Evolutionary conservation across 2,797 vertebrate species (phyloP), one percentile per base, ranked within the genome.

Genomic region (Bryconaethiops microstoma): DNA sequence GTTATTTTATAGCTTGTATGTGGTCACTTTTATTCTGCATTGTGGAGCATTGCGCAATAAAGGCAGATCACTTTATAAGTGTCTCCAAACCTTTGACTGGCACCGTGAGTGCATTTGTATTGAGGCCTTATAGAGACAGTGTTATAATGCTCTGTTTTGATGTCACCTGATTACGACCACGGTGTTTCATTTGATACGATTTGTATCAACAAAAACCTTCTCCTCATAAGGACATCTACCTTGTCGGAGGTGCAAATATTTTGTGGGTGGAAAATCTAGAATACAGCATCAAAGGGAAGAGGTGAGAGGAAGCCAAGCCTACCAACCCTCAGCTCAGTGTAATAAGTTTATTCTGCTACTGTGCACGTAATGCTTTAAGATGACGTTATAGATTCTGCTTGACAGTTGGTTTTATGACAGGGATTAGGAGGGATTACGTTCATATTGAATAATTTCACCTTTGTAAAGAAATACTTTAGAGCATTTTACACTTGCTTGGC

Each of bases 391-490:
- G 86, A 89, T 89, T 87, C 84, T 77, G 87, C 81, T 87, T 88
- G 84, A 91, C 87, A 84, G 87, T 86, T 86, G 84, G 76, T n/a
- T 92, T 88, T 91, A 88, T 91, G 91, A 92, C 90, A 84, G 74
- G 89, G 90, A 88, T 92, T 92, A 91, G 88, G 89, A 19, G 82
- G 90, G 91, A 92, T 93, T 91, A 88, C 88, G 86, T 91, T 91
- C 89, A 90, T 91, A 82, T 91, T 80, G 50, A 88, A 25, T 78
- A 90, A 91, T 91, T 91, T 90, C 88, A 82, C 42, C 72, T 80
- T 84, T 83, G 83, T 84, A 63, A 78, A 23, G 9, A 76, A 85
- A 86, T 86, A 81, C 85, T 83, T 88, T 78, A 55, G 54, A 64
- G 76, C 80, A 84, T 88, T 87, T 88, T 81, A 86, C 88, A 86